Conservation (phyloP, 2,113 vertebrate species). For the Nothobranchius furzeri region DNA sequence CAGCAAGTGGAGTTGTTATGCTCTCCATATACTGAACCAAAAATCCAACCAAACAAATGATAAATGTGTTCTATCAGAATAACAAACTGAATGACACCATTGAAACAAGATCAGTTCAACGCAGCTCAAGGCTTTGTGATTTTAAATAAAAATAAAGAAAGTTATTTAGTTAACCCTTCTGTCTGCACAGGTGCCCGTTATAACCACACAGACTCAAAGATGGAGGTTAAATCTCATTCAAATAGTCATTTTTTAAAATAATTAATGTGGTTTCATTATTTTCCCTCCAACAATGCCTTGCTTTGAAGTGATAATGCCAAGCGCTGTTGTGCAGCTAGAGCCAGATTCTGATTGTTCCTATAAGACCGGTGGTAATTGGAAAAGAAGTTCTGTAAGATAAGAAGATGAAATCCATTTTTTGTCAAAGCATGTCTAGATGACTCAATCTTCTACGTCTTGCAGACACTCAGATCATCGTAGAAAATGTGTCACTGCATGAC, state of each 20-base stretch:
- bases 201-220: background rate
- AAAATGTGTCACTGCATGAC: background rate
- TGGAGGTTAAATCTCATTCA: background rate
- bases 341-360: background rate
- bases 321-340: background rate
- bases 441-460: slow-evolving; percentile 1
- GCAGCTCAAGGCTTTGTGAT: too few relatives aligned
- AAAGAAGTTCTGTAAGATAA: background rate
- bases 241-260: background rate
- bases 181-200: too few relatives aligned
- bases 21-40: too few relatives aligned
- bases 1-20: too few relatives aligned
- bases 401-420: background rate
- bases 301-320: slow-evolving; percentile 12
- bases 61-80: too few relatives aligned
- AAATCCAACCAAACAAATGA: too few relatives aligned
- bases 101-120: too few relatives aligned
- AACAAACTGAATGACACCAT: too few relatives aligned
- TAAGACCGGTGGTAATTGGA: background rate
- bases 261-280: background rate
- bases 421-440: slow-evolving; percentile 7
- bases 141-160: too few relatives aligned
- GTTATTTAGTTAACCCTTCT: background rate
- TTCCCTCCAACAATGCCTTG: background rate
- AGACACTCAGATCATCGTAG: background rate